Base-by-base conservation (phyloP, 2,888 invertebrate species). In the Liodrosophila aerea region DNA sequence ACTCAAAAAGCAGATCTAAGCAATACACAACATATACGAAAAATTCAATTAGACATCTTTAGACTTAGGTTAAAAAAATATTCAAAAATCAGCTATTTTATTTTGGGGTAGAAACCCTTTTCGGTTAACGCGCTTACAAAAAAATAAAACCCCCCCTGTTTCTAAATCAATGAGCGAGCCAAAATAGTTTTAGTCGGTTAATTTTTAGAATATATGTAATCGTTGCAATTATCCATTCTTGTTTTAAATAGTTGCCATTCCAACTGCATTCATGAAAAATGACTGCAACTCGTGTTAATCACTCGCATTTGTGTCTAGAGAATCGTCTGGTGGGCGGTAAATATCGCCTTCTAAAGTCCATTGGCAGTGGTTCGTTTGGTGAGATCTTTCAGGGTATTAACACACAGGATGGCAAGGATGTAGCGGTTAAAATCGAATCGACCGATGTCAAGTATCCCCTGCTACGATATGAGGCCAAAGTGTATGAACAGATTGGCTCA, bases 371-470 rank as follows among this genome's bases (percentile, higher is more conserved):
- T 76, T 98, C 98, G 76, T 99, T 99, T 90, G 99, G 99, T 88
- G 98, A 98, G 92, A 98, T 99, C 91, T 99, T 96, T 92, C 92
- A 98, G 90, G 98, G 96, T 76, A 94, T 96, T 91, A 95, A 96
- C 91, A 93, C 94, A 88, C 92, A 93, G 88, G 95, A 95, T 92
- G 96, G 95, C 91, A 95, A 95, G 93, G 98, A 99, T 92, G 98
- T 99, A 84, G 99, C 99, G 82, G 97, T 99, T 72, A 99, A 99
- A 92, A 92, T 99, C 89, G 99, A 99, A 93, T 95, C 95, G 85
- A 92, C 95, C 78, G 95, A 96, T 90, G 98, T 98, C 67, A 95
- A 98, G 87, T 98, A 98, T 91, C 99, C 99, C 18, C 98, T 99
- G 90, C 93, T 99, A 83, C 94, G 98, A 75, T 99, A 99, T 91